Evolutionary conservation across 2,113 vertebrate genomes (phyloP).

Genomic region (Cygnus atratus): DNA sequence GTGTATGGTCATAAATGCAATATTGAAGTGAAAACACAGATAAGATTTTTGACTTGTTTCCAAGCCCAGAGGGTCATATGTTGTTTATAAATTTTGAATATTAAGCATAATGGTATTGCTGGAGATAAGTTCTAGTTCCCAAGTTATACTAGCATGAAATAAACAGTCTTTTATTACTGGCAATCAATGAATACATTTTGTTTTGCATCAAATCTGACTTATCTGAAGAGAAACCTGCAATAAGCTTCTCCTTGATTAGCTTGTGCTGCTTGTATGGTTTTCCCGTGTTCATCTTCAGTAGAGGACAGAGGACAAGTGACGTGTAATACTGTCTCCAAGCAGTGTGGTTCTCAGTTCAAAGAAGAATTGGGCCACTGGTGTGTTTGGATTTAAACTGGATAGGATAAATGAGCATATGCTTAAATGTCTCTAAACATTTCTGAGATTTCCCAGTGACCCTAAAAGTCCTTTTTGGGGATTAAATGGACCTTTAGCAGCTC

Average conservation of each 20-base stretch:
- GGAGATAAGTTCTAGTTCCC: constrained; percentile 13
- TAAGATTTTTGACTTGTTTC: constrained; percentile 21
- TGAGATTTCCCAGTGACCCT: neutral
- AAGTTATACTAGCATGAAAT: constrained; percentile 5
- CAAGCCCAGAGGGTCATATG: constrained; percentile 12
- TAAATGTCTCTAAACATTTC: neutral
- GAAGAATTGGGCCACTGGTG: neutral
- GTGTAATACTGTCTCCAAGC: neutral
- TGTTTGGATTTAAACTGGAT: neutral
- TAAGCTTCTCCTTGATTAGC: neutral
- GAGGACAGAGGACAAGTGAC: neutral
- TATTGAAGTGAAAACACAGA: constrained; percentile 4
- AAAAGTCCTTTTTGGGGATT: neutral
- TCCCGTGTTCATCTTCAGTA: neutral
- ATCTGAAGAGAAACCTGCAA: neutral
- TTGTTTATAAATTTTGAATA: constrained; percentile 43
- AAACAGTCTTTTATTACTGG: constrained; percentile 40
- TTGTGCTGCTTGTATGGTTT: neutral
- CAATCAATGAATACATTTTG: constrained; percentile 9
- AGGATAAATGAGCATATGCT: neutral
- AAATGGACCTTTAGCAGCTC: neutral
- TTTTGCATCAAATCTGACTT: neutral
- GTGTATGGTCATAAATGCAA: neutral
- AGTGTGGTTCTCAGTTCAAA: neutral
- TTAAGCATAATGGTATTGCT: constrained; percentile 3